Evolutionary conservation across 2,113 vertebrate genomes (phyloP), one percentile per base, ranked within the genome.

Genomic region (Toxostoma redivivum): DNA sequence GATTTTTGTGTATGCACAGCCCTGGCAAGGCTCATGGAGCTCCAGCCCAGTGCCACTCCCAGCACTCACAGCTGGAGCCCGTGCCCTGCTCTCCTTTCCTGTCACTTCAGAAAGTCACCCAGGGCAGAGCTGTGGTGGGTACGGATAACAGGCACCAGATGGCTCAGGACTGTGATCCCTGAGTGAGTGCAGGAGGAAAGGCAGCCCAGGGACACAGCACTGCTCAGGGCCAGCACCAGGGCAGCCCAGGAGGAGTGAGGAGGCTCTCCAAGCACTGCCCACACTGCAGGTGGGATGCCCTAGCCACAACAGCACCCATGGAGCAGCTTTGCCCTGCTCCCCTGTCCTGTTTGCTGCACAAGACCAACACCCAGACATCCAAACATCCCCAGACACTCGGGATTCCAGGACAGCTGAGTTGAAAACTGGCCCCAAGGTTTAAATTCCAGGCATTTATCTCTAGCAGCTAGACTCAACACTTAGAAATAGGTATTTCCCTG

Each of bases 371-470:
- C 40, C 22, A 54, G 54, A n/a, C 4, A 28, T 35, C 42, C 54
- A 53, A 73, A 71, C 15, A 28, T 5, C 11, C 37, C 24, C 40
- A n/a, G 28, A 28, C 13, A 20, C 4, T 3, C 2, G 0, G 35
- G 15, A 18, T 6, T 64, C 53, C 27, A 33, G 51, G 28, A 31
- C 19, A 62, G 37, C 40, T 81, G 56, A 78, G n/a, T 15, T 78
- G 56, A 37, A 44, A 84, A 53, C n/a, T 61, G 31, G 15, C 6
- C 17, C 15, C 51, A 64, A 47, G 38, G 24, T 70, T 77, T 80
- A 88, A 73, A 77, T n/a, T 25, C 25, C 42, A 50, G 35, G 14
- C 10, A 38, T 81, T 66, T 88, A 27, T 58, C 38, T 69, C 40
- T 45, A 35, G 25, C 4, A 1, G 30, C 16, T 56, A 61, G 31